A percentile compares a stretch with the other conserved stretches of the same genome.
These are phyloP conservation scores for Cosmia trapezina DNA, from an alignment of 2,888 invertebrate genomes.

Conservation along the genomic window DNA sequence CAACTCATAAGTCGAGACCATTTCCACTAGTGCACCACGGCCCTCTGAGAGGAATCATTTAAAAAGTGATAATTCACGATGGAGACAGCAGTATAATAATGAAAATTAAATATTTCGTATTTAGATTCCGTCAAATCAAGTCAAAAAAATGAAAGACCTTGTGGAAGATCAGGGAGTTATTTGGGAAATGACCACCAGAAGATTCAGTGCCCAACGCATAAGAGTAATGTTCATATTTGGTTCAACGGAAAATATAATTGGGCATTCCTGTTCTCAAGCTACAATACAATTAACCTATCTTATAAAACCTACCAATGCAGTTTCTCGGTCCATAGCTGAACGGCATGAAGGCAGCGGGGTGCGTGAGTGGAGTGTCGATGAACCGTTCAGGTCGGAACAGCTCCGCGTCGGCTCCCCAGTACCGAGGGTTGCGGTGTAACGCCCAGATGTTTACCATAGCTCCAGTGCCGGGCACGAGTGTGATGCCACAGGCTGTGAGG, in stretches of 20 bases:
- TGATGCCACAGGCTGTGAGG: background rate
- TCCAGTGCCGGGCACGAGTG: constrained; percentile 21
- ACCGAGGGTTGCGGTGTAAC: constrained; percentile 68
- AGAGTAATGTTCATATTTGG: too few species aligned
- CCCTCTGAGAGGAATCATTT: too few species aligned
- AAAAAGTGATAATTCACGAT: too few species aligned
- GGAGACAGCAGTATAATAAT: too few species aligned
- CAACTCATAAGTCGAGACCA: background rate
- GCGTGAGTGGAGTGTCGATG: constrained; percentile 57
- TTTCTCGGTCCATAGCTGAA: background rate
- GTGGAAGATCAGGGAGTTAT: too few species aligned
- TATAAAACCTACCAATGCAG: constrained; percentile 24
- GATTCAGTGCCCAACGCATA: too few species aligned
- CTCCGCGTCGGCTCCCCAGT: constrained; percentile 73
- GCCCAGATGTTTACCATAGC: constrained; percentile 64
- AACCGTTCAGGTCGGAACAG: constrained; percentile 73
- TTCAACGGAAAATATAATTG: background rate
- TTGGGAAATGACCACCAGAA: too few species aligned
- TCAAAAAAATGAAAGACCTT: too few species aligned
- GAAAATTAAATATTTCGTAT: too few species aligned
- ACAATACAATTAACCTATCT: background rate
- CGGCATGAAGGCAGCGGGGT: constrained; percentile 55
- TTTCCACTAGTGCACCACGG: background rate
- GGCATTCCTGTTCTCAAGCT: background rate
- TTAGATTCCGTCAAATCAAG: too few species aligned